phyloP scores from a whole-genome alignment of 2,888 invertebrate genomes.

The Rhamnusium bicolor region DNA sequence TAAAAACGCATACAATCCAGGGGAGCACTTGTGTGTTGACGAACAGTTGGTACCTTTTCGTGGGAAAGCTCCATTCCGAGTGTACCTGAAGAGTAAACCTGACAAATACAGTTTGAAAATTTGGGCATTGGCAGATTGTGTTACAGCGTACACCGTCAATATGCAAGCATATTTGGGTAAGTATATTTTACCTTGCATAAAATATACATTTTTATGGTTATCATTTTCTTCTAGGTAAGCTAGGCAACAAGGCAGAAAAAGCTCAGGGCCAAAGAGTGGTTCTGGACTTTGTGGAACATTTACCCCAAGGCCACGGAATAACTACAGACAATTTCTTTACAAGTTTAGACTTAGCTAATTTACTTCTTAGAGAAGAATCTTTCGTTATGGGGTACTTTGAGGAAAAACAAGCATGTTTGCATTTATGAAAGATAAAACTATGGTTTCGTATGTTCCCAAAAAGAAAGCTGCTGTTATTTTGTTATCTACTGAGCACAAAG shows the following conservation, averaged over 20 bases:
- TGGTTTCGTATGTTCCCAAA: conserved; percentile 44
- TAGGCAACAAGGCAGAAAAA: neutral
- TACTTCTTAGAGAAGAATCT: conserved; percentile 29
- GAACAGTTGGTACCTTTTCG: too few relatives aligned
- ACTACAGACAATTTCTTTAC: too few relatives aligned
- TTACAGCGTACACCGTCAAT: neutral
- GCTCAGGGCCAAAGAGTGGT: neutral
- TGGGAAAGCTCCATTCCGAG: too few relatives aligned
- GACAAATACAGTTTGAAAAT: too few relatives aligned
- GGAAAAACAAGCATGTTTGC: conserved; percentile 48
- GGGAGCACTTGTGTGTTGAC: too few relatives aligned
- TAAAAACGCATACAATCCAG: too few relatives aligned
- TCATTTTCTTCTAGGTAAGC: neutral
- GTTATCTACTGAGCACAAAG: too few relatives aligned
- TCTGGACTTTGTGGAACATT: neutral
- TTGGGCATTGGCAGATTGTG: neutral
- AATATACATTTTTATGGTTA: neutral
- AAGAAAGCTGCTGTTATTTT: too few relatives aligned
- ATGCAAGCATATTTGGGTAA: too few relatives aligned
- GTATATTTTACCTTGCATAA: neutral
- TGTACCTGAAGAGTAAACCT: too few relatives aligned
- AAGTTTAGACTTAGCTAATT: too few relatives aligned
- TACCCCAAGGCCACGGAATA: too few relatives aligned
- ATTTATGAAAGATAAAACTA: conserved; percentile 39
- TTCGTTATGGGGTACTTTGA: conserved; percentile 35